These are phyloP conservation scores for Phoxinus phoxinus DNA, from an alignment of 2,113 vertebrate genomes.

Conservation along the genomic window DNA sequence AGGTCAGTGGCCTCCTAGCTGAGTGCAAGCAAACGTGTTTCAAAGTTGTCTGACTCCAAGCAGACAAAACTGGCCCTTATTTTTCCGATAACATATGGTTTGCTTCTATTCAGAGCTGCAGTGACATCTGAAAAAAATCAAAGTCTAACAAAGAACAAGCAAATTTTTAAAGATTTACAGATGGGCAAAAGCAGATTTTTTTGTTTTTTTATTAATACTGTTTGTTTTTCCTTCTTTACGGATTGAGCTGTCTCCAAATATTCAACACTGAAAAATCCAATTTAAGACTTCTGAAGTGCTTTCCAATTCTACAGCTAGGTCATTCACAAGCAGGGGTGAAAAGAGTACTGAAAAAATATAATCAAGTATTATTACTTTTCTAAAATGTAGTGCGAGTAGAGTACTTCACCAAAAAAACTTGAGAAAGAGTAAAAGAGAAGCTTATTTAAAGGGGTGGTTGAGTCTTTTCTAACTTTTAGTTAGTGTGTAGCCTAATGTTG, in stretches of 20 bases:
- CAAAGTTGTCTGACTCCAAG: slow-evolving; percentile 16
- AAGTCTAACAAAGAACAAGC: background rate
- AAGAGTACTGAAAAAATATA: no score
- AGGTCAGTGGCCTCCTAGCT: slow-evolving; percentile 52
- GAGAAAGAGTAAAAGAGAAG: no score
- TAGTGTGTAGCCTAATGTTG: no score
- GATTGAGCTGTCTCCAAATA: background rate
- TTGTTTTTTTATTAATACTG: no score
- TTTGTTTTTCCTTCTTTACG: background rate
- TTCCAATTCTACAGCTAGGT: background rate
- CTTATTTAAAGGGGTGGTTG: no score
- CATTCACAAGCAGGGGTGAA: background rate
- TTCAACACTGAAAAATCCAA: background rate
- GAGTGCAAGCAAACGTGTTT: slow-evolving; percentile 6
- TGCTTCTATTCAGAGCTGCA: background rate
- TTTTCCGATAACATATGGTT: slow-evolving; percentile 15
- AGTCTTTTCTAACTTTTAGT: no score
- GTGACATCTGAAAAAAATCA: background rate
- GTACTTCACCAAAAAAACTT: no score
- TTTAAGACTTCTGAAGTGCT: background rate
- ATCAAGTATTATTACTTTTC: no score
- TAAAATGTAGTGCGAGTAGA: no score
- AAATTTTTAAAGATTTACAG: background rate
- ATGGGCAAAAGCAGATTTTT: background rate
- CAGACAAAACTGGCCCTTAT: background rate